A percentile compares a stretch with the other conserved stretches of the same genome.
Conservation (phyloP, 2,888 invertebrate species). For the Eumacrocentrus americanus region DNA sequence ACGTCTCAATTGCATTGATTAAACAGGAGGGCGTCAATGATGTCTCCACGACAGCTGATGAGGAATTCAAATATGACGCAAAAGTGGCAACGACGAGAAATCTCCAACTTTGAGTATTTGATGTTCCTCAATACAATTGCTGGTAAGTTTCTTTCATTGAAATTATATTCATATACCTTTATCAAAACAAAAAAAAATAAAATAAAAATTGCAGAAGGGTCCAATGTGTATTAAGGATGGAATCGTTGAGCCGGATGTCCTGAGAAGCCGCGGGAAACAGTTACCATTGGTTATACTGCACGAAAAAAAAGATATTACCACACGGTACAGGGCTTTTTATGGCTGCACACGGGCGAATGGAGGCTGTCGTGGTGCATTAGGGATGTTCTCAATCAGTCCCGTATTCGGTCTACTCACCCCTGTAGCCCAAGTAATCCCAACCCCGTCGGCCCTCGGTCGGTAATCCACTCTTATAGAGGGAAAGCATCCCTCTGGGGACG, state of each 20-base stretch:
- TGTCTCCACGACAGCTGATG: constrained; percentile 98
- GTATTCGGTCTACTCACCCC: constrained; percentile 42
- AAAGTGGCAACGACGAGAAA: constrained; percentile 98
- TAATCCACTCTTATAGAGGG: constrained; percentile 53
- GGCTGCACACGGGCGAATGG: constrained; percentile 61
- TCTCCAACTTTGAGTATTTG: constrained; percentile 99
- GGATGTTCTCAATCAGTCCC: constrained; percentile 65
- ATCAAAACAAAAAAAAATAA: not conserved
- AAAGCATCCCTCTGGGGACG: constrained; percentile 34
- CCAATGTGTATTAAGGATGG: too few species aligned
- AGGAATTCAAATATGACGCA: constrained; percentile 99
- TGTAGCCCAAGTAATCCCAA: constrained; percentile 36
- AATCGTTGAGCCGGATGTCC: too few species aligned
- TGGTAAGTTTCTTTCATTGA: too few species aligned
- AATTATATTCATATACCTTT: too few species aligned
- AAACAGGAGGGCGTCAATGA: constrained; percentile 91
- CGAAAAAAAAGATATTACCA: constrained; percentile 1
- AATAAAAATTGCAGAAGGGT: not conserved
- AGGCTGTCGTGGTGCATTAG: constrained; percentile 65
- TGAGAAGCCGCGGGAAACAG: too few species aligned
- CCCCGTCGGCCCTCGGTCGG: constrained; percentile 30
- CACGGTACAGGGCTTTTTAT: constrained; percentile 51
- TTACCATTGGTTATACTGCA: not conserved
- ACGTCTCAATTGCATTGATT: constrained; percentile 3
- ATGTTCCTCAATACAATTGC: constrained; percentile 99